phyloP scores from a whole-genome alignment of 2,797 vertebrate genomes.

The Huso huso region DNA sequence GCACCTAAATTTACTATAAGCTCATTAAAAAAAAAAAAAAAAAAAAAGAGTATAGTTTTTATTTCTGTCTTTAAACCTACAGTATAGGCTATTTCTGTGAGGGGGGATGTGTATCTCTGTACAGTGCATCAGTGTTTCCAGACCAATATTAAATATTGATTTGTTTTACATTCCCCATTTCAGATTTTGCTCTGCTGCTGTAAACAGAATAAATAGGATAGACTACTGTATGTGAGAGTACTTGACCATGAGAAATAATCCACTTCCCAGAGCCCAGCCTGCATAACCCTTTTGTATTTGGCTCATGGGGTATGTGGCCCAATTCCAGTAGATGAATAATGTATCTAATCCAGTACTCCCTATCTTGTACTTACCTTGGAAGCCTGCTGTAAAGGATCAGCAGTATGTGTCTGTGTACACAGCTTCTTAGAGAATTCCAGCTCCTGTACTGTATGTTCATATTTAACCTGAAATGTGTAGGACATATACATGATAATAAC shows the following conservation, averaged over 20 bases:
- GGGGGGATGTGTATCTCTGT: too few species aligned
- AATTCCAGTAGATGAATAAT: constrained; percentile 6
- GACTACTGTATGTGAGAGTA: not conserved
- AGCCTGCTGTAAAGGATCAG: not conserved
- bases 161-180: not conserved
- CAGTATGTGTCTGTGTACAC: not conserved
- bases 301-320: not conserved
- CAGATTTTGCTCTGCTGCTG: not conserved
- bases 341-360: constrained; percentile 9
- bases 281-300: not conserved
- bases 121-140: too few species aligned
- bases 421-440: too few species aligned
- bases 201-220: not conserved
- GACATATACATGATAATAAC: too few species aligned
- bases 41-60: too few species aligned
- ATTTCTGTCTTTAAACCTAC: too few species aligned
- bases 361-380: not conserved
- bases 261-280: not conserved
- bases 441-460: too few species aligned
- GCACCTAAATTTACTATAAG: too few species aligned
- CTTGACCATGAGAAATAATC: constrained; percentile 1
- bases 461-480: too few species aligned
- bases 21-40: too few species aligned
- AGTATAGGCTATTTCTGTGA: too few species aligned
- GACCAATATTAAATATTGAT: too few species aligned